phyloP scores from a whole-genome alignment of 2,113 vertebrate genomes.

The Hyla sarda region DNA sequence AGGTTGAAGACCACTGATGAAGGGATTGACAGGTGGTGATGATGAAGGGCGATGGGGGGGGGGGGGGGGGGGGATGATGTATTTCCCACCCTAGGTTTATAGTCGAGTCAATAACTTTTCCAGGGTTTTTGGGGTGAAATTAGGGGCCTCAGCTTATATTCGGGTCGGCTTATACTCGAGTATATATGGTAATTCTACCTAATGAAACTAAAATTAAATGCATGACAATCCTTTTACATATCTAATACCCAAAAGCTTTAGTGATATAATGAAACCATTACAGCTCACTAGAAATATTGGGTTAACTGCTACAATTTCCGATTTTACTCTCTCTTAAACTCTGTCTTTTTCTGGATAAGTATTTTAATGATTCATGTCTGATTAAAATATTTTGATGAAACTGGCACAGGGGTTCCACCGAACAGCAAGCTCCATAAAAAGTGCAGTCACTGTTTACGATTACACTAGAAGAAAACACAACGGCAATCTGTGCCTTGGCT shows the following conservation, averaged over 20 bases:
- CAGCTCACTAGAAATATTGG: neutral
- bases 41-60: no score
- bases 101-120: no score
- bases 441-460: constrained; percentile 49
- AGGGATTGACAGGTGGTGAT: no score
- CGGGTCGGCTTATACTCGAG: no score
- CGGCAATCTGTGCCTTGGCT: constrained; percentile 60
- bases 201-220: neutral
- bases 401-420: constrained; percentile 32
- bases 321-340: neutral
- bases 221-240: neutral
- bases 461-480: constrained; percentile 41
- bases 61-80: no score
- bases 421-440: constrained; percentile 49
- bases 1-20: no score
- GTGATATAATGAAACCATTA: neutral
- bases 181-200: neutral
- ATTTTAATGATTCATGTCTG: constrained; percentile 38
- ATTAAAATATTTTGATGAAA: constrained; percentile 49
- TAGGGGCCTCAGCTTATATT: no score
- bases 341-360: constrained; percentile 5
- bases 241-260: neutral
- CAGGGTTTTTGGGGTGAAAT: no score
- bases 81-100: no score
- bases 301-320: neutral